A percentile compares a stretch with the other conserved stretches of the same genome.
Evolutionary conservation across 2,797 vertebrate species (phyloP).

Genomic region (Florisuga fusca): DNA sequence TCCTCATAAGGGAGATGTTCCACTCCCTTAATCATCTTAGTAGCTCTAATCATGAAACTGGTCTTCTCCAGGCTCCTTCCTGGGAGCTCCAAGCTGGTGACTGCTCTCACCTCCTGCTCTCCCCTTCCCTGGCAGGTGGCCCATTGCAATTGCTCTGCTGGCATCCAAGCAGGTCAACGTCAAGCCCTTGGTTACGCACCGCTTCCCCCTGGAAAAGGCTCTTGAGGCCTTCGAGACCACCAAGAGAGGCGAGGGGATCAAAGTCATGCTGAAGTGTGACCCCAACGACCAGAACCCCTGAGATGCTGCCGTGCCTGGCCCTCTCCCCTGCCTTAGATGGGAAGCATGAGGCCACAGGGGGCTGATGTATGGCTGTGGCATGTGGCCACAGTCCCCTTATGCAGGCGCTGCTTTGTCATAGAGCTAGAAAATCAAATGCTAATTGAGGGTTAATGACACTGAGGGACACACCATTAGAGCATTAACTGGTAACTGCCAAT

Average conservation of each 20-base stretch:
- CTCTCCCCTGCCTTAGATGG: background rate
- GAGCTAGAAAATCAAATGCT: background rate
- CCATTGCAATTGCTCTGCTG: constrained; percentile 91
- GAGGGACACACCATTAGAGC: background rate
- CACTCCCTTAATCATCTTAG: too few relatives aligned
- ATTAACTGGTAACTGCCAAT: background rate
- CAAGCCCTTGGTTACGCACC: constrained; percentile 93
- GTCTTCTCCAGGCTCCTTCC: background rate
- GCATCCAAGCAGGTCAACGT: constrained; percentile 90
- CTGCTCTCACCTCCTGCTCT: background rate
- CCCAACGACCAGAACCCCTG: constrained; percentile 87
- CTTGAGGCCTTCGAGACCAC: constrained; percentile 92
- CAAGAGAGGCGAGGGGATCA: constrained; percentile 88
- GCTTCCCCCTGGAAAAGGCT: constrained; percentile 94
- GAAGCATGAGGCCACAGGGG: background rate
- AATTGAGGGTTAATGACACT: background rate
- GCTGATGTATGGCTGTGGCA: background rate
- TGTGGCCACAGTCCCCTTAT: background rate
- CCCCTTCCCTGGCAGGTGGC: constrained; percentile 86
- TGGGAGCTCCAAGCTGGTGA: background rate
- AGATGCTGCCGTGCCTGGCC: background rate
- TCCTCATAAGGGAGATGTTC: too few relatives aligned
- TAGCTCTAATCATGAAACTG: background rate
- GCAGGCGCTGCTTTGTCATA: background rate
- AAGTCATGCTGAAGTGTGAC: constrained; percentile 98